A percentile compares a stretch with the other conserved stretches of the same genome.
Conservation (phyloP, 2,888 invertebrate genomes). For the Syritta pipiens region DNA sequence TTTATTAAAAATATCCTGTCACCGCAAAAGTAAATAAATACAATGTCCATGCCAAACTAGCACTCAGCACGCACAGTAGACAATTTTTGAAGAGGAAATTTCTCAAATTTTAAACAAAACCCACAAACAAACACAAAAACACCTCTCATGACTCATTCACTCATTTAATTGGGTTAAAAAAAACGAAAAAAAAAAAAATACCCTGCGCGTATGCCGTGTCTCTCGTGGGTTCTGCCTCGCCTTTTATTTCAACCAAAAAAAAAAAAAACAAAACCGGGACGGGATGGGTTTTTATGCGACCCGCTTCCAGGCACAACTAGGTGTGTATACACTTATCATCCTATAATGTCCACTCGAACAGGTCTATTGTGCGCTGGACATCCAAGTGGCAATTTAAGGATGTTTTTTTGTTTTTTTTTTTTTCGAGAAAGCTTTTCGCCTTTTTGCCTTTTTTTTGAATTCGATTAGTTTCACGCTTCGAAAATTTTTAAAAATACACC, state of each 20-base stretch:
- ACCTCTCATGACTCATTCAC: not conserved
- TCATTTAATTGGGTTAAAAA: conserved; percentile 8
- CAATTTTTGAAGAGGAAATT: not conserved
- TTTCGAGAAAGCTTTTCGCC: conserved; percentile 20
- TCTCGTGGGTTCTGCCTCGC: not conserved
- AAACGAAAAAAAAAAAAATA: not conserved
- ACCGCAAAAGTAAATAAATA: too few relatives aligned
- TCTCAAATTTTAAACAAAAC: not conserved
- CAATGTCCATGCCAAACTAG: too few relatives aligned
- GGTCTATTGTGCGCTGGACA: conserved; percentile 43
- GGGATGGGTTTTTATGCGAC: not conserved
- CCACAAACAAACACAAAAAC: not conserved
- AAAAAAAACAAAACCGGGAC: not conserved
- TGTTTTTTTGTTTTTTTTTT: not conserved
- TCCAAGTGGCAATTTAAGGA: conserved; percentile 38
- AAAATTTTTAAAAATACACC: conserved; percentile 40
- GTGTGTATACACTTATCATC: conserved; percentile 32
- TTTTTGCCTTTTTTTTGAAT: conserved; percentile 33
- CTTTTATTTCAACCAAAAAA: not conserved
- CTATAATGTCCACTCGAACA: conserved; percentile 35
- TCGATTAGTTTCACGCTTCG: conserved; percentile 66
- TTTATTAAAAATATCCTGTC: too few relatives aligned
- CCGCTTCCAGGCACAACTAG: not conserved
- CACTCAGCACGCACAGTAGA: not conserved
- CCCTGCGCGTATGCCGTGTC: not conserved